Conservation (phyloP, 2,797 vertebrate species). For the Epinephelus malabaricus region DNA sequence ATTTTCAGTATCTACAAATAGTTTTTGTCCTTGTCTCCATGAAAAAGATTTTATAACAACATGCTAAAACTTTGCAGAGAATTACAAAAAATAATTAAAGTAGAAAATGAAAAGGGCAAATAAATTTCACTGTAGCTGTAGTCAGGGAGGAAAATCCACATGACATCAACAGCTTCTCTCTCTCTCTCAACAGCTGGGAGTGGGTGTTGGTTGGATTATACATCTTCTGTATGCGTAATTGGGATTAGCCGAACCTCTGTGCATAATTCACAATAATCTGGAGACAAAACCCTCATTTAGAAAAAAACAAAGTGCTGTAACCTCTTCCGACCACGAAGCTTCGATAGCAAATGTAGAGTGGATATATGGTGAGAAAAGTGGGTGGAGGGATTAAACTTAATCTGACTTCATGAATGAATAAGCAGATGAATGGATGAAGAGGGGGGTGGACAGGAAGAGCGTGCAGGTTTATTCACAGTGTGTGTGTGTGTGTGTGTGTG, state of each 20-base stretch:
- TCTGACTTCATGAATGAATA: constrained; percentile 65
- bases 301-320: not conserved
- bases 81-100: not conserved
- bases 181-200: constrained; percentile 45
- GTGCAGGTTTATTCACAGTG: constrained; percentile 25
- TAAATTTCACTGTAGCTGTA: not conserved
- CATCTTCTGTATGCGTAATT: constrained; percentile 48
- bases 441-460: not conserved
- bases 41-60: not conserved
- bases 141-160: not conserved
- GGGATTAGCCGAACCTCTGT: constrained; percentile 52
- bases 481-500: not conserved
- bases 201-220: constrained; percentile 58
- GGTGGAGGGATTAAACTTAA: constrained; percentile 50
- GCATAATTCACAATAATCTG: constrained; percentile 53
- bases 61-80: not conserved
- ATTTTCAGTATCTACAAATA: not conserved
- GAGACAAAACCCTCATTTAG: constrained; percentile 60
- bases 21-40: not conserved
- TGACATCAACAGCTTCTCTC: not conserved
- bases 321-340: constrained; percentile 3
- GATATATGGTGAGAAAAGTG: constrained; percentile 1
- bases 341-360: not conserved
- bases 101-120: not conserved
- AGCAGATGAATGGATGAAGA: constrained; percentile 28